Base-by-base conservation (phyloP, 2,113 vertebrate genomes). In the Nothocercus julius region DNA sequence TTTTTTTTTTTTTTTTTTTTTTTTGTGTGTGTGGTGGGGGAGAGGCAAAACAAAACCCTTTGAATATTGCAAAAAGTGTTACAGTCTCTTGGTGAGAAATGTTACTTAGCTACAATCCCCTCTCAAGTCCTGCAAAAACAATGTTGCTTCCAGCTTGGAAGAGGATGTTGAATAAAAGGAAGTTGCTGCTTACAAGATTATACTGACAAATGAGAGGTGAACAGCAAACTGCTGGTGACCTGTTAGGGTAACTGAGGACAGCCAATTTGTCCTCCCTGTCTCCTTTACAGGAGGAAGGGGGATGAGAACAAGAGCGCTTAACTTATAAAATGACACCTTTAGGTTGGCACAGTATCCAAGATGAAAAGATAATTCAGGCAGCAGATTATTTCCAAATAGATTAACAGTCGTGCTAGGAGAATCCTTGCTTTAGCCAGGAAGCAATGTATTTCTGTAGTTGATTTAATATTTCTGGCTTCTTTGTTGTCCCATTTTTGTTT, bases 391-490 rank as follows among this genome's bases (percentile, higher is more conserved):
- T 34, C 24, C 67, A 63, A 56, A 40, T 53, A 28, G n/a, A n/a
- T 19, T 64, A 13, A 86, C 58, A 16, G 5, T 77, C 27, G 5
- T 56, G 42, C 13, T 14, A 45, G 21, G 58, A 72, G 58, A 76
- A 34, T 30, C 10, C 1, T 64, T 22, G 56, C 47, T 66, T 75
- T 34, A 77, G 17, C 30, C n/a, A 85, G 19, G 44, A 69, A 56
- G 38, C 4, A 0, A 0, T 28, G 19, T 0, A 1, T 75, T 82
- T 62, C 28, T 49, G 36, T 28, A 68, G 0, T 1, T 68, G 42
- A 72, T 22, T 22, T 59, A 44, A 40, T 67, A 36, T 15, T 61
- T 81, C 14, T 63, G 45, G 22, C 40, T 88, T 2, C 36, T 86
- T 67, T 21, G 4, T 25, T 66, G 0, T 78, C 49, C 69, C 66